Evolutionary conservation across 2,113 vertebrate species (phyloP), one percentile per base, ranked within the genome.

Genomic region (Nothoprocta pentlandii): DNA sequence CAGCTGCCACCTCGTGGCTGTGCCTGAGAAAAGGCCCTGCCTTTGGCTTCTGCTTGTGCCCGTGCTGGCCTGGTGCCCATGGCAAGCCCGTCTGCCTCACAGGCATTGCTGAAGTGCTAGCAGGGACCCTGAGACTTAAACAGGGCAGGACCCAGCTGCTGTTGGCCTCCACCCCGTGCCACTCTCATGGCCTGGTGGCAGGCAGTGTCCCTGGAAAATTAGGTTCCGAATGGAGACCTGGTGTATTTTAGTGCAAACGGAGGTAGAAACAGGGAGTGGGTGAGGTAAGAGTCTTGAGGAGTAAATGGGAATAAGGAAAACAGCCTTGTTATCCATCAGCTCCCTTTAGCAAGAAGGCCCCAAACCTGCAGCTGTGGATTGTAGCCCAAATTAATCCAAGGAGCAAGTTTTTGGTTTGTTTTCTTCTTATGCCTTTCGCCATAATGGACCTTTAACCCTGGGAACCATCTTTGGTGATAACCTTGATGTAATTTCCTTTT

Each of bases 1-100:
- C 91, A 93, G 79, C 92, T 98, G 98, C 97, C 97, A 91, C 88
- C 98, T 98, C 85, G 97, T 97, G 98, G 97, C 64, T 69, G 12
- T 70, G 86, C n/a, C 92, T 89, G 86, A 90, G 91, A 96, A 96
- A 87, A 79, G 83, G 62, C 66, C 56, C 20, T 82, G 90, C 67
- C 47, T 66, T 58, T 85, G 69, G 30, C 53, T 80, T 74, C 80
- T 92, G 83, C 80, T 46, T 67, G 12, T 36, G 3, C 3, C 1
- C 59, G 30, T 14, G 30, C 73, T 90, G 73, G 32, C 25, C 30
- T 61, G 86, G 49, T 64, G 71, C 23, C 2, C 63, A n/a, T 17
- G 25, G 0, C 42, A 30, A 17, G n/a, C 19, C 7, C 62, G 21
- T 66, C 75, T 83, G 28, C 46, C 59, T 67, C 42, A 42, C 78